A percentile compares a stretch with the other conserved stretches of the same genome.
Evolutionary conservation across 1,140 invertebrate genomes (phyloP).

Genomic region (Acromyrmex charruanus): DNA sequence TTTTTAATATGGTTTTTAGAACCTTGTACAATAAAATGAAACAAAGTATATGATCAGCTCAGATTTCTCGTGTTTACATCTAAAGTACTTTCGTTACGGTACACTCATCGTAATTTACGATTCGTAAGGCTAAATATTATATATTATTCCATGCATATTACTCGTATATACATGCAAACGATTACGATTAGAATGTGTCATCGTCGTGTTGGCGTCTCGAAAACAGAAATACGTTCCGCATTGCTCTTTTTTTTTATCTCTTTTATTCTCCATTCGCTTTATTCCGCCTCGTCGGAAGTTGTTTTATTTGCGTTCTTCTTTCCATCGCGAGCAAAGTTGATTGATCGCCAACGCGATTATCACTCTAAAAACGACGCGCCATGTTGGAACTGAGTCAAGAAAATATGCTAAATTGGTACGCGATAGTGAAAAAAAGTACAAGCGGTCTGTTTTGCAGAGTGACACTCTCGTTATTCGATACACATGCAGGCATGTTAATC

Average conservation of each 20-base stretch:
- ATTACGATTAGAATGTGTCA: neutral
- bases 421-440: constrained; percentile 34
- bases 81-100: neutral
- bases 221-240: constrained; percentile 23
- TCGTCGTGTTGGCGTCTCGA: constrained; percentile 19
- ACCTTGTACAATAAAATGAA: neutral
- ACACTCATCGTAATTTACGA: neutral
- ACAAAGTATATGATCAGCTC: neutral
- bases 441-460: constrained; percentile 22
- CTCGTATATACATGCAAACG: neutral
- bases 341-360: constrained; percentile 63
- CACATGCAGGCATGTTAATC: constrained; percentile 51
- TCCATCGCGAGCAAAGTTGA: constrained; percentile 51
- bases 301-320: constrained; percentile 60
- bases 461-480: constrained; percentile 50
- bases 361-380: constrained; percentile 59
- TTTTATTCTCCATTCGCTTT: constrained; percentile 50
- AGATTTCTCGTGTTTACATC: constrained; percentile 8
- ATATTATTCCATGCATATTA: neutral
- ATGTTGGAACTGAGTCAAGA: constrained; percentile 57
- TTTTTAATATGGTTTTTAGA: neutral
- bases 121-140: neutral
- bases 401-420: constrained; percentile 60
- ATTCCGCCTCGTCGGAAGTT: constrained; percentile 48
- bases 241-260: constrained; percentile 12